These are phyloP conservation scores for Oreochromis tanganicae DNA, from an alignment of 2,113 vertebrate species.

Conservation along the genomic window DNA sequence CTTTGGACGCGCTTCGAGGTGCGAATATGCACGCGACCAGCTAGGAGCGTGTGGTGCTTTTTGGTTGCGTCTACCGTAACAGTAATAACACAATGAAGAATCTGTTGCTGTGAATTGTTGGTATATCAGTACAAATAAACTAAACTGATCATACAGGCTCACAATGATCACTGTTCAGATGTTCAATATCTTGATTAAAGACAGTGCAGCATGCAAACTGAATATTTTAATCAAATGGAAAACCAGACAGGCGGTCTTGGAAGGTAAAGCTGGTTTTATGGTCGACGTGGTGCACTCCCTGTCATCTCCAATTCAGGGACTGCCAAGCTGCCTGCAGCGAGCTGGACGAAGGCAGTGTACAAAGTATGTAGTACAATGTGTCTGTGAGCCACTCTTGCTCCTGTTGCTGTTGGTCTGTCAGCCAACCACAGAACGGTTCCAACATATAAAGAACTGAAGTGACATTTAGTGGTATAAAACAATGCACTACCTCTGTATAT, in stretches of 20 bases:
- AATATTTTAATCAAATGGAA: neutral
- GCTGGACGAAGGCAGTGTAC: neutral
- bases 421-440: neutral
- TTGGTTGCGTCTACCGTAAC: neutral
- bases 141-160: neutral
- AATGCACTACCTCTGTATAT: neutral
- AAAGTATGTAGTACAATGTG: rapidly evolving
- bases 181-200: neutral
- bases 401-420: neutral
- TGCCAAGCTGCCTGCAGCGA: neutral
- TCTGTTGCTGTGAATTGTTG: neutral
- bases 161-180: neutral
- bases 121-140: neutral
- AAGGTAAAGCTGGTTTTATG: neutral
- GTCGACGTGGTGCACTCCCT: rapidly evolving
- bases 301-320: neutral
- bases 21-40: too few species aligned
- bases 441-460: neutral
- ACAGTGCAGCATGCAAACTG: neutral
- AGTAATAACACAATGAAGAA: neutral
- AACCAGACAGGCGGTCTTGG: rapidly evolving
- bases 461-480: neutral
- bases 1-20: too few species aligned
- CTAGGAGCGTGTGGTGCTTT: too few species aligned
- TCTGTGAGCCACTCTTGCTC: rapidly evolving